Base-by-base conservation (phyloP, 2,888 invertebrate genomes). In the Drosophila algonquin region DNA sequence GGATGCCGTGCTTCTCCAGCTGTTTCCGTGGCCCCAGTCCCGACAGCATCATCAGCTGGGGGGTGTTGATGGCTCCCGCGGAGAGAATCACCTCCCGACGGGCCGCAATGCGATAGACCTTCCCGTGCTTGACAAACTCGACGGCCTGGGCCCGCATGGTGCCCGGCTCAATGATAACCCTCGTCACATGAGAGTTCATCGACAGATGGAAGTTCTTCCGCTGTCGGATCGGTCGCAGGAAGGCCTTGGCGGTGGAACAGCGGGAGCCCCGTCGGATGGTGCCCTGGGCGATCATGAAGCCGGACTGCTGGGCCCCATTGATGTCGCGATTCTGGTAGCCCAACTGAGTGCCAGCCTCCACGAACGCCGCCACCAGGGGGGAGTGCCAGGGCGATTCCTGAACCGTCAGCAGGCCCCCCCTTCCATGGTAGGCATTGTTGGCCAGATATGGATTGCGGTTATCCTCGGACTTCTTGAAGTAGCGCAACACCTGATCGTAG, bases 381-480 rank as follows among this genome's bases (percentile, higher is more conserved):
- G 96, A 96, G 73, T 95, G 94, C 96, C 97, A 97, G 0, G 97
- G 97, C 0, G 97, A 95, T 89, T 97, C 97, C 92, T 97, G 96
- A 0, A 96, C 94, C 0, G 97, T 97, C 14, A 97, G 89, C 63
- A 94, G 94, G 0, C 97, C 97, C 6, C 96, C 96, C 14, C 93
- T 94, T 0, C 94, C 94, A 81, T 96, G 96, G 83, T 96, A 96
- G 0, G 93, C 92, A 47, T 81, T 90, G 73, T 93, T 93, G 9
- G 95, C 94, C 59, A 97, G 92, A 89, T 97, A 97, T 0, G 97
- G 97, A 92, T 97, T 96, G 73, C 96, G 94, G 91, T 97, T 97
- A 90, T 97, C 97, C 91, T 97, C 97, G 0, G 97, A 97, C 91
- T 97, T 97, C 81, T 95, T 96, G 90, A 98, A 98, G 89, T 98